phyloP scores from a whole-genome alignment of 2,797 vertebrate species.

The Neomorphus geoffroyi region DNA sequence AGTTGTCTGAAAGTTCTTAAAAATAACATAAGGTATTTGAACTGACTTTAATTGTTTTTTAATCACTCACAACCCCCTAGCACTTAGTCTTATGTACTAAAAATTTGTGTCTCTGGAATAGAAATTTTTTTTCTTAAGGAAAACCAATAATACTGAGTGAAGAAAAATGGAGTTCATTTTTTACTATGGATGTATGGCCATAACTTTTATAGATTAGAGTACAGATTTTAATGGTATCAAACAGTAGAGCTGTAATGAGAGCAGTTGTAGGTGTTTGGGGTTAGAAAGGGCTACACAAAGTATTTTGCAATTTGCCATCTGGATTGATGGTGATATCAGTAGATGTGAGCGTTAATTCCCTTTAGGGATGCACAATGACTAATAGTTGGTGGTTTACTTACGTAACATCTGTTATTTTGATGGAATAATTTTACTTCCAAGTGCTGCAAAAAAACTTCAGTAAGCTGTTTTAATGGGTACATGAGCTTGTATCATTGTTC shows the following conservation, averaged over 20 bases:
- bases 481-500: conserved; percentile 77
- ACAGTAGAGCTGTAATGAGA: background rate
- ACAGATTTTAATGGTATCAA: background rate
- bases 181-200: background rate
- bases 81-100: background rate
- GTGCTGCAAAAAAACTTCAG: conserved; percentile 77
- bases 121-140: background rate
- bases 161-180: background rate
- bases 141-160: background rate
- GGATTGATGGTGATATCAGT: conserved; percentile 77
- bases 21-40: conserved; percentile 94
- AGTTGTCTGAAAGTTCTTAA: conserved; percentile 97
- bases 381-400: conserved; percentile 80
- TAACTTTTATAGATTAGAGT: background rate
- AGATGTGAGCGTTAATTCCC: conserved; percentile 64
- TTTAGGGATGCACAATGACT: conserved; percentile 77
- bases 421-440: conserved; percentile 80
- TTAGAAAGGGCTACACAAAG: conserved; percentile 27
- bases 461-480: conserved; percentile 89
- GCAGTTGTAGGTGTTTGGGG: background rate
- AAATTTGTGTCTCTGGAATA: background rate
- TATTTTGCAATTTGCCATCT: conserved; percentile 61
- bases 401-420: conserved; percentile 80
- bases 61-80: background rate
- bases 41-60: background rate